These are phyloP conservation scores for Craterocephalus amniculus DNA, from an alignment of 2,797 vertebrate species.

Conservation along the genomic window DNA sequence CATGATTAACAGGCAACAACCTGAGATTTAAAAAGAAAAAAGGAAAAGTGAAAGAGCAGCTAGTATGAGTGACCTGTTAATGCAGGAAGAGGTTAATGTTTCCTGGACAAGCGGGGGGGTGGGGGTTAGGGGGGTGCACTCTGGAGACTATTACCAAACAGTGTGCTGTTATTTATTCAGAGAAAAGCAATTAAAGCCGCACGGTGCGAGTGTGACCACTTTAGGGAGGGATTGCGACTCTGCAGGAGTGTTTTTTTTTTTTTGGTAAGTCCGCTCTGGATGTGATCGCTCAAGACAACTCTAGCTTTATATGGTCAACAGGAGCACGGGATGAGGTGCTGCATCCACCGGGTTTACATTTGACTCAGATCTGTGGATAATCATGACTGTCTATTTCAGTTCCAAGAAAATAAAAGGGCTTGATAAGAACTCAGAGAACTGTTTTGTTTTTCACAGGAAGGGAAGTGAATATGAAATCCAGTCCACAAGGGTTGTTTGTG, in stretches of 20 bases:
- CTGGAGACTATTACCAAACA: conserved; percentile 47
- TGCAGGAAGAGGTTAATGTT: conserved; percentile 78
- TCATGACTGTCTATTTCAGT: conserved; percentile 30
- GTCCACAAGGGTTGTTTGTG: conserved; percentile 42
- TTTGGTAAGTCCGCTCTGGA: conserved; percentile 40
- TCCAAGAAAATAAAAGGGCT: neutral
- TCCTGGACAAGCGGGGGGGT: conserved; percentile 71
- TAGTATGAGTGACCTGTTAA: conserved; percentile 38
- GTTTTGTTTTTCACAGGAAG: conserved; percentile 50
- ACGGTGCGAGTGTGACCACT: conserved; percentile 52
- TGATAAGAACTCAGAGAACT: conserved; percentile 34
- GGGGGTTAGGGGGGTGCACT: too few species aligned
- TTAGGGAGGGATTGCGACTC: conserved; percentile 39
- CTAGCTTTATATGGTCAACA: conserved; percentile 79
- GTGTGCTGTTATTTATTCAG: conserved; percentile 53
- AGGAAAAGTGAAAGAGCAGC: conserved; percentile 41
- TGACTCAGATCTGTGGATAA: conserved; percentile 53
- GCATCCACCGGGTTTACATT: conserved; percentile 62
- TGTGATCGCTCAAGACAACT: conserved; percentile 53
- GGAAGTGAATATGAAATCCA: conserved; percentile 68
- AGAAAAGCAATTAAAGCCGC: conserved; percentile 50
- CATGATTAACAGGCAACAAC: conserved; percentile 31
- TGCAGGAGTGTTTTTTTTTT: conserved; percentile 34
- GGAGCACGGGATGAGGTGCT: conserved; percentile 38
- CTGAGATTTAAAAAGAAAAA: conserved; percentile 13